A percentile compares a stretch with the other conserved stretches of the same genome.
Conservation (phyloP, 1,140 invertebrate species). For the Forficula auricularia region DNA sequence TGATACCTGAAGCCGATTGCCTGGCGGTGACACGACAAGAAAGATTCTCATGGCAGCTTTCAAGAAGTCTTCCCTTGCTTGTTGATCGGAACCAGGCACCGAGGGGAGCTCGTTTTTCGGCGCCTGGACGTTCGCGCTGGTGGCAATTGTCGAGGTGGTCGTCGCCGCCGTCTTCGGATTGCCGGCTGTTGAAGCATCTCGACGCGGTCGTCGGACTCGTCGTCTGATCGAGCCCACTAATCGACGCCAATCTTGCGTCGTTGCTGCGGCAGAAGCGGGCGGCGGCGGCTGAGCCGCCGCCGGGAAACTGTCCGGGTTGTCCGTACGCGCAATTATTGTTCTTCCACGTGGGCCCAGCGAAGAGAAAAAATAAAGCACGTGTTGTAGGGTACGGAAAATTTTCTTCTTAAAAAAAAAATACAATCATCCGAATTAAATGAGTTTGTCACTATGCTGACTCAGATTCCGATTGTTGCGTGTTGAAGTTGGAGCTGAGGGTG, state of each 20-base stretch:
- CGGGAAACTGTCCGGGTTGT: too few relatives aligned
- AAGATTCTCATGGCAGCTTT: slow-evolving; percentile 47
- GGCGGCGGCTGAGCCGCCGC: too few relatives aligned
- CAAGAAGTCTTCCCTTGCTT: slow-evolving; percentile 32
- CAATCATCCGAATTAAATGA: too few relatives aligned
- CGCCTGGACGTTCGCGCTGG: slow-evolving; percentile 17
- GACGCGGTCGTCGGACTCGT: slow-evolving; percentile 23
- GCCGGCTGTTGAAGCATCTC: slow-evolving; percentile 8
- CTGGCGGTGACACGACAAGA: slow-evolving; percentile 42
- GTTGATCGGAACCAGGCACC: slow-evolving; percentile 11
- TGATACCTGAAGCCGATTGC: slow-evolving; percentile 40
- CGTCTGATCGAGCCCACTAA: slow-evolving; percentile 28
- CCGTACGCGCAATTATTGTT: too few relatives aligned
- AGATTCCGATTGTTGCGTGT: too few relatives aligned
- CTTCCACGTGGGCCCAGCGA: too few relatives aligned
- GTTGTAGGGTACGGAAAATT: too few relatives aligned
- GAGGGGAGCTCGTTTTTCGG: slow-evolving; percentile 1
- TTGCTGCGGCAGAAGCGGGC: background rate
- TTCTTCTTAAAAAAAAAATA: too few relatives aligned
- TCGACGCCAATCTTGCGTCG: slow-evolving; percentile 26
- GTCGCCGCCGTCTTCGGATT: background rate
- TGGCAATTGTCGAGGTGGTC: slow-evolving; percentile 14
- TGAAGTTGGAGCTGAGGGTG: too few relatives aligned
- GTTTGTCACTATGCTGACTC: too few relatives aligned
- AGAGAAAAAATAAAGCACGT: too few relatives aligned